Percentiles rank a stretch among this genome's conserved stretches.
phyloP scores from a whole-genome alignment of 2,113 vertebrate species.

The Rhombomys opimus region DNA sequence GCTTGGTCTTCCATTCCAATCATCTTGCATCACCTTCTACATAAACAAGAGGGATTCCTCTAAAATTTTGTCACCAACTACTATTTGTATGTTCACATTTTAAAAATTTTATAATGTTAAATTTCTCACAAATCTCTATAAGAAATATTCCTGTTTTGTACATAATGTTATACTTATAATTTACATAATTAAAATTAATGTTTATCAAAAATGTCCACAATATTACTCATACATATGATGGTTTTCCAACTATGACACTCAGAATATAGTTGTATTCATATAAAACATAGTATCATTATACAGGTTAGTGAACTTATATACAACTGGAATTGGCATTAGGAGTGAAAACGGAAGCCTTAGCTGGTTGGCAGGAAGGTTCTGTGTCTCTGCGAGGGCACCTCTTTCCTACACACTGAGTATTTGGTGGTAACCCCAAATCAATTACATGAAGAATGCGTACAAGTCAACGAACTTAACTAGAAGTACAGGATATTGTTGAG shows the following conservation, averaged over 20 bases:
- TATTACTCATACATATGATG: not conserved
- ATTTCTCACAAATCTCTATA: not conserved
- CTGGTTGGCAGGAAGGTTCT: not conserved
- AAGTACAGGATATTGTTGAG: not conserved
- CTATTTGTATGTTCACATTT: not conserved
- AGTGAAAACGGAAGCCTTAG: not conserved
- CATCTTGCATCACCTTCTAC: slow-evolving; percentile 49
- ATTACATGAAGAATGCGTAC: not conserved
- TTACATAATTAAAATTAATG: not conserved
- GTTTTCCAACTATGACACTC: not conserved
- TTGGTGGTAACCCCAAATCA: not conserved
- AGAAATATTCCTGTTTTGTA: not conserved
- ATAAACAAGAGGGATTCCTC: slow-evolving; percentile 30
- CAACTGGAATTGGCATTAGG: not conserved
- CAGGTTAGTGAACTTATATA: not conserved
- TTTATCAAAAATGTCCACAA: not conserved
- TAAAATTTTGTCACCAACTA: not conserved
- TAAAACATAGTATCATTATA: not conserved
- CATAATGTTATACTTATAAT: not conserved
- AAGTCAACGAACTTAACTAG: not conserved
- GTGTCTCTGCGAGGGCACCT: too few relatives aligned
- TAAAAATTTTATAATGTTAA: not conserved
- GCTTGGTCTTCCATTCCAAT: not conserved
- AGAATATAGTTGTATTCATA: not conserved
- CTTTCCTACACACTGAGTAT: not conserved